A percentile compares a stretch with the other conserved stretches of the same genome.
phyloP scores from a whole-genome alignment of 1,140 invertebrate genomes.

The Apis cerana region DNA sequence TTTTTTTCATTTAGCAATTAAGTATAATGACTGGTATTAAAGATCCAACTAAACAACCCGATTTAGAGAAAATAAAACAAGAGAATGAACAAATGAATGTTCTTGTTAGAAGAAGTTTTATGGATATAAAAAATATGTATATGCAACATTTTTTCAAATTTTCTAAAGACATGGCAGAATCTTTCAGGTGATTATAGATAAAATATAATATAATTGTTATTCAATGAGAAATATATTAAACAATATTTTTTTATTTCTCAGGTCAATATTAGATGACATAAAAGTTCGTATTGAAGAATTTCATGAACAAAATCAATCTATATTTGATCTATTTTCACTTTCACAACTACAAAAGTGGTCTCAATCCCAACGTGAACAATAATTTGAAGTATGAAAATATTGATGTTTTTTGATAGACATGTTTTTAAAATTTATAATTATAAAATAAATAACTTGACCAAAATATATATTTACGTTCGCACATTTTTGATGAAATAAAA shows the following conservation, averaged over 20 bases:
- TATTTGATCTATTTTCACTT: slow-evolving; percentile 35
- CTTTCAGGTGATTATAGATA: slow-evolving; percentile 19
- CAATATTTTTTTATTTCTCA: slow-evolving; percentile 5
- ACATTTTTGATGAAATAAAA: not conserved
- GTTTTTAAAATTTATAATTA: not conserved
- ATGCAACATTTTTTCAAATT: slow-evolving; percentile 28
- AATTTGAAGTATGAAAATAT: slow-evolving; percentile 39
- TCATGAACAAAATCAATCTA: slow-evolving; percentile 75
- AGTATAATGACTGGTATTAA: slow-evolving; percentile 64
- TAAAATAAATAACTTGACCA: not conserved
- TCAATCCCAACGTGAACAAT: slow-evolving; percentile 54
- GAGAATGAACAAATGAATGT: not conserved
- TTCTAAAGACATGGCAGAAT: slow-evolving; percentile 5
- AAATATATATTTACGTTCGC: not conserved
- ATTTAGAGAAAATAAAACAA: not conserved
- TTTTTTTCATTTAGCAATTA: slow-evolving; percentile 66
- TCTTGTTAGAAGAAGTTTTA: not conserved
- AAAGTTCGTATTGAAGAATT: slow-evolving; percentile 61
- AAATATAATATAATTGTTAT: not conserved
- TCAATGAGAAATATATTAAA: not conserved
- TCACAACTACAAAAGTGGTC: slow-evolving; percentile 66
- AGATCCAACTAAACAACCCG: slow-evolving; percentile 51
- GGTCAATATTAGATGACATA: slow-evolving; percentile 22
- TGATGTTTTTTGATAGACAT: slow-evolving; percentile 10
- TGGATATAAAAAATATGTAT: not conserved